Conservation (phyloP, 2,797 vertebrate species). For the Pseudochirops corinnae region DNA sequence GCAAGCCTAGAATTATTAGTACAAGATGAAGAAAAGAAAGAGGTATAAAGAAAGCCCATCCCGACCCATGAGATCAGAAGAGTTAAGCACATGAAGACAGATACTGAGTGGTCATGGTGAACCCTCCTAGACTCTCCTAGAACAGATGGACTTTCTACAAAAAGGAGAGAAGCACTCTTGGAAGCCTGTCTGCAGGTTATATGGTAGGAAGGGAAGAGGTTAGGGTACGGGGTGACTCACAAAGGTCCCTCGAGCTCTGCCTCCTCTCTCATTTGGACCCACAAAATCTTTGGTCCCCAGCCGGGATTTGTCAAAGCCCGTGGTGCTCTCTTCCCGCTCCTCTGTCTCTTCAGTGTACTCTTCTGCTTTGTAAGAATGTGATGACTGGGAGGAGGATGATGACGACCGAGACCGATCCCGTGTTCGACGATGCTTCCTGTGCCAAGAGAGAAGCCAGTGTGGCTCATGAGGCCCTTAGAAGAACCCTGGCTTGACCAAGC, state of each 20-base stretch:
- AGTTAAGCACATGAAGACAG: neutral
- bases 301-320: conserved; percentile 89
- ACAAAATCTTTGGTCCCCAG: conserved; percentile 89
- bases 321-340: conserved; percentile 89
- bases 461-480: neutral
- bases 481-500: neutral
- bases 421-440: conserved; percentile 93
- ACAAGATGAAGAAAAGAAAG: neutral
- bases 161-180: neutral
- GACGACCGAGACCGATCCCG: conserved; percentile 95
- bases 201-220: neutral
- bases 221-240: conserved; percentile 87
- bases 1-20: neutral
- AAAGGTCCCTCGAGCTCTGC: conserved; percentile 90
- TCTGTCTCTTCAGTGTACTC: conserved; percentile 88
- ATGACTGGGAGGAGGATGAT: conserved; percentile 94
- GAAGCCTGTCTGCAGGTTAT: neutral
- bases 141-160: neutral
- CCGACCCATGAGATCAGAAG: neutral
- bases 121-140: conserved; percentile 2
- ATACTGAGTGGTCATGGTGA: no score
- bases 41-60: neutral
- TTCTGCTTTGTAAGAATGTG: conserved; percentile 89
- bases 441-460: neutral
- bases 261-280: conserved; percentile 87